Evolutionary conservation across 2,888 invertebrate species (phyloP).

Genomic region (Diplolepis rosae): DNA sequence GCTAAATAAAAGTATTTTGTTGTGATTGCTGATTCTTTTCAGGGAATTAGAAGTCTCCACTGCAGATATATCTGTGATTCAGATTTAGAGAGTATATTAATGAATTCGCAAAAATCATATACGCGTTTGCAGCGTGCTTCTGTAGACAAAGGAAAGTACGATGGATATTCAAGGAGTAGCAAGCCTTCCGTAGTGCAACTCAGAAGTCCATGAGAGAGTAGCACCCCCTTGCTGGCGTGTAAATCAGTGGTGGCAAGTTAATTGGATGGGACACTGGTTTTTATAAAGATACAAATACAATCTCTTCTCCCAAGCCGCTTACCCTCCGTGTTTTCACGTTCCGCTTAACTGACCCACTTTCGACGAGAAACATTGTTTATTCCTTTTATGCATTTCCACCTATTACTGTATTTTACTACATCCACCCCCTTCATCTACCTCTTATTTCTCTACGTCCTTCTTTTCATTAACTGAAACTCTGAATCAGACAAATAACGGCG

Average conservation of each 20-base stretch:
- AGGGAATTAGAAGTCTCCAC: too few species aligned
- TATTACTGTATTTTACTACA: not conserved
- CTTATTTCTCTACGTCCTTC: not conserved
- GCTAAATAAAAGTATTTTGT: too few species aligned
- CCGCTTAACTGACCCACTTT: conserved; percentile 5
- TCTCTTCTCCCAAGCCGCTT: conserved; percentile 46
- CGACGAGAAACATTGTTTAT: conserved; percentile 3
- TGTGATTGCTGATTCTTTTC: too few species aligned
- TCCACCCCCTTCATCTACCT: not conserved
- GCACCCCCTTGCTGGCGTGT: conserved; percentile 52
- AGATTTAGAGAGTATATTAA: not conserved
- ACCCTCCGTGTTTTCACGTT: conserved; percentile 26
- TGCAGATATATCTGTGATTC: too few species aligned
- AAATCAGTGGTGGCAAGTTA: conserved; percentile 73
- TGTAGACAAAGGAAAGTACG: not conserved
- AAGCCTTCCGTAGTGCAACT: not conserved
- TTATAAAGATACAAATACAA: conserved; percentile 69
- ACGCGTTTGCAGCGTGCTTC: not conserved
- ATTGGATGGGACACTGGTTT: conserved; percentile 71
- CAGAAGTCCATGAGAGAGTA: not conserved
- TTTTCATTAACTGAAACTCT: conserved; percentile 37
- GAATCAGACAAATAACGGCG: conserved; percentile 45
- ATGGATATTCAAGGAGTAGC: not conserved
- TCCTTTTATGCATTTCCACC: too few species aligned
- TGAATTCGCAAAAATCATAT: not conserved